These are phyloP conservation scores for Mesocentrotus franciscanus DNA, from an alignment of 53 echinoderm and acorn worm species.

Conservation along the genomic window DNA sequence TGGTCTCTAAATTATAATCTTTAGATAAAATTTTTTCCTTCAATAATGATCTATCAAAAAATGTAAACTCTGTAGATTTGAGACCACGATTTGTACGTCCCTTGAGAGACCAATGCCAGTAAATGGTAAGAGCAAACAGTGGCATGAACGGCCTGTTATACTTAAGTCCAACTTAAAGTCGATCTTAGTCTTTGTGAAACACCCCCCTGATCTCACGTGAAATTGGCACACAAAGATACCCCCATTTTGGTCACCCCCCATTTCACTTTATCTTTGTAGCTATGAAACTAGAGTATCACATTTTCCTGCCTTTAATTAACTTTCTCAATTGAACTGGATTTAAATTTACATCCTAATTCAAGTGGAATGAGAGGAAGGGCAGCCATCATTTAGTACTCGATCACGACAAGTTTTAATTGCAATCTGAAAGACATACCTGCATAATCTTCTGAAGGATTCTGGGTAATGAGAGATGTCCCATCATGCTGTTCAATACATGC, in stretches of 20 bases:
- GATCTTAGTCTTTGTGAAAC: too few relatives aligned
- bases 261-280: not conserved
- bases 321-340: not conserved
- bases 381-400: not conserved
- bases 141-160: too few relatives aligned
- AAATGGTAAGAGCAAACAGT: too few relatives aligned
- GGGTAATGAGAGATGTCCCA: constrained; percentile 97
- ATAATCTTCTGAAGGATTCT: constrained; percentile 97
- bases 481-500: constrained; percentile 99
- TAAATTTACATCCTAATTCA: not conserved
- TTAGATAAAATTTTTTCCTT: too few relatives aligned
- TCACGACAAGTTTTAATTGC: not conserved
- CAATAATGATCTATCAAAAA: too few relatives aligned
- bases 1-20: too few relatives aligned
- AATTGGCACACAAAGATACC: not conserved
- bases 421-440: constrained; percentile 75
- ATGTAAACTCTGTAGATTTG: too few relatives aligned
- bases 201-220: not conserved
- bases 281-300: not conserved
- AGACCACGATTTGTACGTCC: too few relatives aligned
- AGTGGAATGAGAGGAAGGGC: not conserved
- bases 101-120: too few relatives aligned
- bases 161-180: too few relatives aligned
- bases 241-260: too few relatives aligned
- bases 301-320: not conserved